These are phyloP conservation scores for Epinephelus awoara DNA, from an alignment of 2,797 vertebrate genomes.

Conservation along the genomic window DNA sequence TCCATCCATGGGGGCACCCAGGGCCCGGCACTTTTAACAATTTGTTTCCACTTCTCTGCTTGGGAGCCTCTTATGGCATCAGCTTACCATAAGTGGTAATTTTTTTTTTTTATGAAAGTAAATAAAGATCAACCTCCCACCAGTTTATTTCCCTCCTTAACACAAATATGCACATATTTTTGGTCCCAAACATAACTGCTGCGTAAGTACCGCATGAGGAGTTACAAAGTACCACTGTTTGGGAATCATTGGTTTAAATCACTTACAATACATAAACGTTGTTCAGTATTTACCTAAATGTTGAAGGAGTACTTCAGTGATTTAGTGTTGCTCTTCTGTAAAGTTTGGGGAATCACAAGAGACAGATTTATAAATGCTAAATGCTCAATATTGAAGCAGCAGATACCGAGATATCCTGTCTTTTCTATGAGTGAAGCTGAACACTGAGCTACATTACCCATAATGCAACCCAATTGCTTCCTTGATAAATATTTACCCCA, in stretches of 20 bases:
- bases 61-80: neutral
- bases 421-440: neutral
- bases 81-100: neutral
- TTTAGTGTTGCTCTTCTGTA: neutral
- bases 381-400: neutral
- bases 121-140: neutral
- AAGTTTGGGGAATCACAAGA: neutral
- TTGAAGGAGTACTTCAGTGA: neutral
- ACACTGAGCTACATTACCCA: neutral
- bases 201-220: neutral
- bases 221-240: neutral
- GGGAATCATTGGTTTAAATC: neutral
- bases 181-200: neutral
- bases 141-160: neutral
- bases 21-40: neutral
- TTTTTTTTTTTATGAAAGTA: neutral
- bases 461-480: neutral
- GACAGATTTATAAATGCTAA: neutral
- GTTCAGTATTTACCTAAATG: neutral
- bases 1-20: neutral
- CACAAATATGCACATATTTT: neutral
- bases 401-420: neutral
- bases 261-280: neutral
- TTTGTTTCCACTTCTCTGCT: slow-evolving; percentile 1
- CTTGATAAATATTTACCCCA: neutral